Base-by-base conservation (phyloP, 2,888 invertebrate genomes). In the Tuta absoluta region DNA sequence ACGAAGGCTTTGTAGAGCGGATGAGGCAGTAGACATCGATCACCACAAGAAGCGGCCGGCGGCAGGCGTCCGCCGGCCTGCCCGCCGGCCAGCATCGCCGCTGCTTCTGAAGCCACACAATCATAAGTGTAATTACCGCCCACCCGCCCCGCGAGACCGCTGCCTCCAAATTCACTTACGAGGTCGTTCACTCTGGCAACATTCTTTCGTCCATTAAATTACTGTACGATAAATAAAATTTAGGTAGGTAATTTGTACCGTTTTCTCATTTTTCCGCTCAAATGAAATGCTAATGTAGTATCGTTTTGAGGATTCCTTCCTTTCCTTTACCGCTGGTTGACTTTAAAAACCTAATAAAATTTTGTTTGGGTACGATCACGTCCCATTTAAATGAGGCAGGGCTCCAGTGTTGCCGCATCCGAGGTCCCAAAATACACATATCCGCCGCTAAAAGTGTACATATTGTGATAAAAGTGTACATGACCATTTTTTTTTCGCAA, bases 121-220 rank as follows among this genome's bases (percentile, higher is more conserved):
- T 63, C 56, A 63, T 63, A 63, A 41, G 56, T 63, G 56, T 57
- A 63, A 63, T 63, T 63, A 63, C 56, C 56, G 7, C 17, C 21
- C 1, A 28, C 21, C 0, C 24, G 59, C 38, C 59, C 53, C 57
- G 41, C 23, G 59, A 59, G 59, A 59, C 33, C 33, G 17, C 41
- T 17, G 17, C 38, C 17, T 41, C 59, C 59, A 41, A 59, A 59
- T 41, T 38, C 41, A 57, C 11, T 59, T 59, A 59, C 19, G 41
- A 10, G 21, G 38, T 48, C 19, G 48, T 48, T 48, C 48, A 48
- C 48, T 48, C 19, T 48, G 19, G 19, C 19, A 19, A 41, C 49
- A 19, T 49, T 49, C 49, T 17, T 21, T 49, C 21, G 2, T 19
- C 19, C 48, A 19, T 48, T 5, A 48, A 48, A 48, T 48, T 8